phyloP scores from a whole-genome alignment of 2,888 invertebrate species.

The Polymixis lichenea region DNA sequence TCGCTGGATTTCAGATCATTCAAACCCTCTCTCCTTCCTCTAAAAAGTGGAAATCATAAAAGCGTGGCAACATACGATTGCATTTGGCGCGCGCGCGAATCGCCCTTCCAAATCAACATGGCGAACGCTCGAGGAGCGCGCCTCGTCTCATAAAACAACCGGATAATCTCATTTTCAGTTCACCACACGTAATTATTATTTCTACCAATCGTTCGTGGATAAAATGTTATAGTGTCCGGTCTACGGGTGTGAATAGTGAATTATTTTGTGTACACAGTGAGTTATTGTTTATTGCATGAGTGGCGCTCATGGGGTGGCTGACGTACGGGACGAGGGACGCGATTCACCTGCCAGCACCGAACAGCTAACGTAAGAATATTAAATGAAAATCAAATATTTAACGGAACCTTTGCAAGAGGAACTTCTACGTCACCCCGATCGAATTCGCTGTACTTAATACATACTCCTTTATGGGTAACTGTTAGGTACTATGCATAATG shows the following conservation, averaged over 20 bases:
- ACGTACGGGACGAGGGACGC: conserved; percentile 84
- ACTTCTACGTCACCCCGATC: conserved; percentile 1
- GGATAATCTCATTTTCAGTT: conserved; percentile 71
- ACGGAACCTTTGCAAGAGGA: conserved; percentile 1
- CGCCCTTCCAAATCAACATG: conserved; percentile 84
- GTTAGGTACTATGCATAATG: conserved; percentile 35
- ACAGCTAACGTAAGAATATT: conserved; percentile 86
- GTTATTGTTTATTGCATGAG: conserved; percentile 86
- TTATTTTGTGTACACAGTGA: conserved; percentile 80
- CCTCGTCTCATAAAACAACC: conserved; percentile 79
- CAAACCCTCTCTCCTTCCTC: too few species aligned
- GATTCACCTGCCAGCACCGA: conserved; percentile 88
- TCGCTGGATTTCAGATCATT: not conserved
- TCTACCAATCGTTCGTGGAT: conserved; percentile 67
- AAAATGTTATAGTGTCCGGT: conserved; percentile 85
- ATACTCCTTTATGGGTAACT: conserved; percentile 17
- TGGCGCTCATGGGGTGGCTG: conserved; percentile 83
- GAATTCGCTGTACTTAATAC: conserved; percentile 19
- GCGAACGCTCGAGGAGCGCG: conserved; percentile 85
- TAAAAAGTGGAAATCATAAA: conserved; percentile 35
- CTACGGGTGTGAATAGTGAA: conserved; percentile 69
- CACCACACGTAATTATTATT: conserved; percentile 62
- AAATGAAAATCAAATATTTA: conserved; percentile 47
- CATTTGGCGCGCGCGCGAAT: conserved; percentile 89
- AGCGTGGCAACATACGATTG: conserved; percentile 70